Evolutionary conservation across 2,888 invertebrate genomes (phyloP), one percentile per base, ranked within the genome.

Genomic region (Ctenicera cuprea): DNA sequence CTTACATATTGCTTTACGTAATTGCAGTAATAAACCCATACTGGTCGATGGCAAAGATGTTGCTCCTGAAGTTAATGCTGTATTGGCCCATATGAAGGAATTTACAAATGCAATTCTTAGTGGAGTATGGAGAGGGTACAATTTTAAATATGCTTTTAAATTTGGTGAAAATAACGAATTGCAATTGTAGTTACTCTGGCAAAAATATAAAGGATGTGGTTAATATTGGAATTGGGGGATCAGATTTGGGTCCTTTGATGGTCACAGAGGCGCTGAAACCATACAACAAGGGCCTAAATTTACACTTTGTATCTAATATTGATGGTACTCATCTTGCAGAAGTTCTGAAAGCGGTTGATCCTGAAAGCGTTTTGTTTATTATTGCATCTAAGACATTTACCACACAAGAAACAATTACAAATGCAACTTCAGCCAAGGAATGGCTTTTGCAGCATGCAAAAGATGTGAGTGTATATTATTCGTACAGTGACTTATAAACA

Each of bases 361-460:
- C 98, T 0, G 98, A 98, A 87, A 97, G 98, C 0, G 94, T 96
- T 0, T 89, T 99, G 48, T 99, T 99, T 88, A 98, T 99, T 86
- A 96, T 99, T 84, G 99, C 99, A 0, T 99, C 99, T 1, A 99
- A 99, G 90, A 99, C 99, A 0, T 99, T 97, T 87, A 99, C 99
- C 57, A 99, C 99, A 0, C 98, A 97, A 87, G 99, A 99, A 90
- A 99, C 99, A 11, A 97, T 99, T 82, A 99, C 99, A 66, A 99
- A 99, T 89, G 99, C 99, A 12, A 95, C 94, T 0, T 97, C 99
- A 0, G 99, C 99, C n/a, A 98, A 98, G 87, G 89, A 91, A 70
- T 99, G 99, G 99, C 94, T 99, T 86, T 87, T 99, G 78, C 90
- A 92, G 14, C 89, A 91, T 76, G 94, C 97, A 52, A 95, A 96